Conservation (phyloP, 2,797 vertebrate species). For the Scolopax rusticola region DNA sequence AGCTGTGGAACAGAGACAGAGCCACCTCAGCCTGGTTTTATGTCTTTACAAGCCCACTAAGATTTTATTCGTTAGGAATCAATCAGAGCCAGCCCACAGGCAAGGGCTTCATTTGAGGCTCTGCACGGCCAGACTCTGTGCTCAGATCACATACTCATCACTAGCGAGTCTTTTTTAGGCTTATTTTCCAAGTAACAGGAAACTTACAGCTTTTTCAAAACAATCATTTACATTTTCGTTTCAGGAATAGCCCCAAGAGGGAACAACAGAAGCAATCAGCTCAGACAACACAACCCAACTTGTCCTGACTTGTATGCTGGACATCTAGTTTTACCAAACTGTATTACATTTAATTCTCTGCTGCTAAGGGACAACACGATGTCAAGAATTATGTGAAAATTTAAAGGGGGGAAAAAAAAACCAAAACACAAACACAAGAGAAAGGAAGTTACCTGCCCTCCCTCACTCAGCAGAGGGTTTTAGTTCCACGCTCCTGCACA, state of each 20-base stretch:
- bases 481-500: neutral
- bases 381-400: no score
- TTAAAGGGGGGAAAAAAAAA: neutral
- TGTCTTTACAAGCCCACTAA: neutral
- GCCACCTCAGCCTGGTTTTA: neutral
- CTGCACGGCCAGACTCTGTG: neutral
- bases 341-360: neutral
- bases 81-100: neutral
- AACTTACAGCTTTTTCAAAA: neutral
- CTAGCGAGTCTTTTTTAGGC: neutral
- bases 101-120: neutral
- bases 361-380: neutral
- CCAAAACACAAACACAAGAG: neutral
- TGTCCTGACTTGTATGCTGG: neutral
- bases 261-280: neutral
- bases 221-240: neutral
- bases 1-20: accelerated
- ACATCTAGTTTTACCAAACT: neutral
- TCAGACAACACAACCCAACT: no score
- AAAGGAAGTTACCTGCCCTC: neutral
- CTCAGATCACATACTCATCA: neutral
- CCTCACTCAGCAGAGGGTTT: accelerated
- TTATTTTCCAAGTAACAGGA: neutral
- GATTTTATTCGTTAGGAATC: neutral
- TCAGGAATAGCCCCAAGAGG: neutral